Percentiles rank a stretch among this genome's conserved stretches.
phyloP scores from a whole-genome alignment of 2,797 vertebrate species.

The Knipowitschia caucasica region DNA sequence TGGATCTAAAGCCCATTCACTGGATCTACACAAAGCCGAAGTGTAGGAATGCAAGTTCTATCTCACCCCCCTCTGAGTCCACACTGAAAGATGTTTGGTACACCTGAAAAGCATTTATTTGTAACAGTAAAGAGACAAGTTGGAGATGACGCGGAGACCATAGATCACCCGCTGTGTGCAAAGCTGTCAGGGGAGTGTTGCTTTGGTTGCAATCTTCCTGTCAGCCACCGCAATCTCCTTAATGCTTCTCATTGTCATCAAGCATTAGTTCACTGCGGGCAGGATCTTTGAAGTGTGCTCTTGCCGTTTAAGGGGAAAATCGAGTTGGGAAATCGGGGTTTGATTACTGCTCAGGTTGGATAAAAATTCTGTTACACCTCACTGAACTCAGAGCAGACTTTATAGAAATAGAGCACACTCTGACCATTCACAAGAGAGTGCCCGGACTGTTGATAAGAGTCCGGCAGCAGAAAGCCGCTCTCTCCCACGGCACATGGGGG shows the following conservation, averaged over 20 bases:
- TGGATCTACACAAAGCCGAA: slow-evolving; percentile 57
- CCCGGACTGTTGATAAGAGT: slow-evolving; percentile 58
- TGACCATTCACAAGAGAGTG: slow-evolving; percentile 45
- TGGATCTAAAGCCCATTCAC: slow-evolving; percentile 76
- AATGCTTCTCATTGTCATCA: slow-evolving; percentile 37
- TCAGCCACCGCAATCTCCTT: slow-evolving; percentile 17
- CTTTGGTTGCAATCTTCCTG: slow-evolving; percentile 44
- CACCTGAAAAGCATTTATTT: slow-evolving; percentile 57
- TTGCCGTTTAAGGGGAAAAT: not conserved
- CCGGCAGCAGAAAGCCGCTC: slow-evolving; percentile 31
- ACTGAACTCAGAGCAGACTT: slow-evolving; percentile 34
- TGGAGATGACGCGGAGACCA: not conserved
- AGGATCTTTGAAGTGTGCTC: slow-evolving; percentile 6
- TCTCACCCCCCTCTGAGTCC: slow-evolving; percentile 14
- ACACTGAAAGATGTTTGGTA: slow-evolving; percentile 30
- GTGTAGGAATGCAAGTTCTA: slow-evolving; percentile 68
- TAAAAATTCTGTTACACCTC: slow-evolving; percentile 38
- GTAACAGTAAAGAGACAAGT: slow-evolving; percentile 24
- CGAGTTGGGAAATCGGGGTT: slow-evolving; percentile 9
- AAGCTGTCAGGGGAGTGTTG: slow-evolving; percentile 49
- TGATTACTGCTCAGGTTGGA: slow-evolving; percentile 2
- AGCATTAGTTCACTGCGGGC: slow-evolving; percentile 22
- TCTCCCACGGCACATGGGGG: slow-evolving; percentile 55
- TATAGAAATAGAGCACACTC: slow-evolving; percentile 34
- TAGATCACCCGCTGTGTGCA: slow-evolving; percentile 41